Conservation (phyloP, 2,113 vertebrate genomes). For the Uria aalge region DNA sequence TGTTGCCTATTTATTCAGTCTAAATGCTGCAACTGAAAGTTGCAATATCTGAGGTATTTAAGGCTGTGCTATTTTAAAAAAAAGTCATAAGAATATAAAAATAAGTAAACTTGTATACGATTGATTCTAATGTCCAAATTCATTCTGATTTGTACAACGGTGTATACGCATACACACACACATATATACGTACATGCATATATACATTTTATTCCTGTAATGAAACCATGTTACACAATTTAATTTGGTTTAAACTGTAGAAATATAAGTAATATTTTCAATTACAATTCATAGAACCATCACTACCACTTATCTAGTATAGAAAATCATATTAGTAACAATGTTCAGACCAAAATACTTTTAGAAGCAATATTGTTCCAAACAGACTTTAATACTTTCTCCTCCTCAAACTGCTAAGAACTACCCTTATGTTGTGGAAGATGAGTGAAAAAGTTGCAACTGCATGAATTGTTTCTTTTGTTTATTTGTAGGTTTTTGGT, state of each 20-base stretch:
- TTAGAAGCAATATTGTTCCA: background rate
- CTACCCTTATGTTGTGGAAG: background rate
- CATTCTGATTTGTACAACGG: background rate
- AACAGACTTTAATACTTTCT: background rate
- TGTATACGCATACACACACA: background rate
- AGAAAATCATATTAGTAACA: background rate
- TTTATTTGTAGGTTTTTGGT: background rate
- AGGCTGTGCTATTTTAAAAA: background rate
- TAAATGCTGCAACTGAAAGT: background rate
- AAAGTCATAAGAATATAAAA: background rate
- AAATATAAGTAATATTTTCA: background rate
- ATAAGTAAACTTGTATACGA: background rate
- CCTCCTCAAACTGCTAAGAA: background rate
- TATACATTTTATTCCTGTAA: background rate
- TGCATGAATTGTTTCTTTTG: background rate
- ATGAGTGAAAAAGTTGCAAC: background rate
- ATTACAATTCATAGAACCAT: background rate
- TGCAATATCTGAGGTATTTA: background rate
- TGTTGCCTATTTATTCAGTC: background rate
- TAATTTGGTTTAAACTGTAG: background rate
- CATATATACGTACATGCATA: background rate
- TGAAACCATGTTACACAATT: background rate
- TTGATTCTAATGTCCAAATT: background rate
- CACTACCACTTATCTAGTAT: background rate
- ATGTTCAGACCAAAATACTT: background rate